A percentile compares a stretch with the other conserved stretches of the same genome.
Evolutionary conservation across 2,888 invertebrate genomes (phyloP).

Genomic region (Drosophila setosimentum): DNA sequence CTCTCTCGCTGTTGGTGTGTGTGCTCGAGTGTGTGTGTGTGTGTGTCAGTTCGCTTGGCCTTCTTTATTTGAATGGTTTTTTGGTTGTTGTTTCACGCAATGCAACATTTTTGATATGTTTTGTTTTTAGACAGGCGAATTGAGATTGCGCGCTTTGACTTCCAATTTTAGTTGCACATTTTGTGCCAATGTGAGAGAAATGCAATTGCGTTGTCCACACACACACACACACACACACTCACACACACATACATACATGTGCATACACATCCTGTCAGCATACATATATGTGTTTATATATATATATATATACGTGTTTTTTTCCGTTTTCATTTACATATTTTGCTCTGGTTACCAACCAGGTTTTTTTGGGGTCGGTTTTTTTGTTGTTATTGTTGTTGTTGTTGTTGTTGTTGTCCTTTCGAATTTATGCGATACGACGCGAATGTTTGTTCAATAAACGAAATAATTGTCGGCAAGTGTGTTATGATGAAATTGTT

Average conservation of each 20-base stretch:
- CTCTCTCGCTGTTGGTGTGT: neutral
- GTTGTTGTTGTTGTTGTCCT: conserved; percentile 43
- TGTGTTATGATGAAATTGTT: conserved; percentile 80
- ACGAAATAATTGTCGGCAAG: conserved; percentile 80
- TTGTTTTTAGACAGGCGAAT: conserved; percentile 68
- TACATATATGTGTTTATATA: conserved; percentile 19
- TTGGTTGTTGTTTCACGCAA: conserved; percentile 48
- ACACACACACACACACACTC: conserved; percentile 18
- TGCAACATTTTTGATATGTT: conserved; percentile 58
- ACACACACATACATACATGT: conserved; percentile 20
- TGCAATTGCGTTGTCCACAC: conserved; percentile 71
- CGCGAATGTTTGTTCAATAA: conserved; percentile 78
- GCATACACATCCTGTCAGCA: conserved; percentile 19
- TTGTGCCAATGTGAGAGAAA: conserved; percentile 60
- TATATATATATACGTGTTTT: conserved; percentile 18
- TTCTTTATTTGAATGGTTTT: conserved; percentile 46
- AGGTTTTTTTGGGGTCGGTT: conserved; percentile 41
- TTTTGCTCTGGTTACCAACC: conserved; percentile 71
- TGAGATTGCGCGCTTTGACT: conserved; percentile 34
- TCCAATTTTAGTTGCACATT: conserved; percentile 56
- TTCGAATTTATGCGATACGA: conserved; percentile 76
- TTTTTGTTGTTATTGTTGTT: conserved; percentile 43
- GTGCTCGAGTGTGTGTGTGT: conserved; percentile 18
- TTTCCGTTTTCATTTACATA: conserved; percentile 68
- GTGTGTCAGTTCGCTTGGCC: conserved; percentile 35